These are phyloP conservation scores for Adela reaumurella DNA, from an alignment of 2,888 invertebrate species.

Conservation along the genomic window DNA sequence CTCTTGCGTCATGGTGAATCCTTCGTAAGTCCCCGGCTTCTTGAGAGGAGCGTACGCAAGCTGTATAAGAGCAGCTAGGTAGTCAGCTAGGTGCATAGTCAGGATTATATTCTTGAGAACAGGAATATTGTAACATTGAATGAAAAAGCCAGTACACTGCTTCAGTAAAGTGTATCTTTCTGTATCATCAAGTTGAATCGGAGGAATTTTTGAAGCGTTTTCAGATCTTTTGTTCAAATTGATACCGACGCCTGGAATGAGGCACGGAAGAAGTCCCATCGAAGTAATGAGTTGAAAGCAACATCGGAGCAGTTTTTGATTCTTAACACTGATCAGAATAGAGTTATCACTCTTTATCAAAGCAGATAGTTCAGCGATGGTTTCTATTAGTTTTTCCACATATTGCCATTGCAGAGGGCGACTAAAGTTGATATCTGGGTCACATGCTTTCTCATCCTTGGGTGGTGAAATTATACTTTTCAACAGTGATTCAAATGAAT, in stretches of 20 bases:
- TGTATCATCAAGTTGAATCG: conserved; percentile 34
- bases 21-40: conserved; percentile 45
- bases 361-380: conserved; percentile 33
- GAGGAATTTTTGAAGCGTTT: conserved; percentile 24
- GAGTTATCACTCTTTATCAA: conserved; percentile 25
- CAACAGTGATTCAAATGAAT: not conserved
- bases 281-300: conserved; percentile 61
- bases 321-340: conserved; percentile 60
- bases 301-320: conserved; percentile 60
- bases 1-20: conserved; percentile 54
- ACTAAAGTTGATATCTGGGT: not conserved
- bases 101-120: conserved; percentile 55
- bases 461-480: not conserved
- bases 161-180: conserved; percentile 50
- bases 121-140: conserved; percentile 39
- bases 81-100: conserved; percentile 53
- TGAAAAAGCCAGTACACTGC: conserved; percentile 44
- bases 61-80: conserved; percentile 67
- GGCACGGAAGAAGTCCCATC: conserved; percentile 63
- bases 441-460: not conserved
- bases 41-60: conserved; percentile 63
- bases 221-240: conserved; percentile 39
- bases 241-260: conserved; percentile 64
- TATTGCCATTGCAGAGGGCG: conserved; percentile 28
- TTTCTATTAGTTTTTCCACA: conserved; percentile 33